phyloP scores from a whole-genome alignment of 2,888 invertebrate species.

The Sinelater perroti region DNA sequence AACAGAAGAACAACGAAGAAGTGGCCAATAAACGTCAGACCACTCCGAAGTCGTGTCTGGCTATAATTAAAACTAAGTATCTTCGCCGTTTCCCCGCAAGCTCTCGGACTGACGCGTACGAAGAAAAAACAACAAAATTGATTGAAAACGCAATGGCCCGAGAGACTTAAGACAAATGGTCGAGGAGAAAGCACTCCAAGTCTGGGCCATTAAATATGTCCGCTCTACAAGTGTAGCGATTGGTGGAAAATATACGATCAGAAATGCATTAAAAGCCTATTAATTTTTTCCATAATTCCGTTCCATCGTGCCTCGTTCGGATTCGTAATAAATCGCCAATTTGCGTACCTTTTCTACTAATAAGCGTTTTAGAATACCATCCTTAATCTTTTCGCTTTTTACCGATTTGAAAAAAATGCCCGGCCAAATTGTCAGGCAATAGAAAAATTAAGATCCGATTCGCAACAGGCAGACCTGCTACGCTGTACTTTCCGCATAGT shows the following conservation, averaged over 20 bases:
- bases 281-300: too few species aligned
- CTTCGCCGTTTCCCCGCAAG: slow-evolving; percentile 50
- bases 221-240: slow-evolving; percentile 34
- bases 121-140: slow-evolving; percentile 50
- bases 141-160: slow-evolving; percentile 56
- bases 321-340: too few species aligned
- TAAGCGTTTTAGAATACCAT: too few species aligned
- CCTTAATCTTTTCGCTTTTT: too few species aligned
- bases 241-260: slow-evolving; percentile 14
- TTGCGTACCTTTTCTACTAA: too few species aligned
- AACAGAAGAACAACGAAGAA: slow-evolving; percentile 50
- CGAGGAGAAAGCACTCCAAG: slow-evolving; percentile 39
- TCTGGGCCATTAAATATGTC: slow-evolving; percentile 48
- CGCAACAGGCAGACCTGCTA: slow-evolving; percentile 21
- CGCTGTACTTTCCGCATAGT: slow-evolving; percentile 20
- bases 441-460: too few species aligned
- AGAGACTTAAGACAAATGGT: slow-evolving; percentile 56
- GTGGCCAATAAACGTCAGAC: slow-evolving; percentile 57
- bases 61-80: slow-evolving; percentile 60
- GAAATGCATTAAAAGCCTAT: slow-evolving; percentile 6
- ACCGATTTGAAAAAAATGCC: too few species aligned
- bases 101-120: slow-evolving; percentile 42
- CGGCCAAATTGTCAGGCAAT: too few species aligned
- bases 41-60: slow-evolving; percentile 51
- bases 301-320: too few species aligned